Percentiles rank a stretch among this genome's conserved stretches.
Evolutionary conservation across 2,797 vertebrate species (phyloP).

Genomic region (Halcyon badia): DNA sequence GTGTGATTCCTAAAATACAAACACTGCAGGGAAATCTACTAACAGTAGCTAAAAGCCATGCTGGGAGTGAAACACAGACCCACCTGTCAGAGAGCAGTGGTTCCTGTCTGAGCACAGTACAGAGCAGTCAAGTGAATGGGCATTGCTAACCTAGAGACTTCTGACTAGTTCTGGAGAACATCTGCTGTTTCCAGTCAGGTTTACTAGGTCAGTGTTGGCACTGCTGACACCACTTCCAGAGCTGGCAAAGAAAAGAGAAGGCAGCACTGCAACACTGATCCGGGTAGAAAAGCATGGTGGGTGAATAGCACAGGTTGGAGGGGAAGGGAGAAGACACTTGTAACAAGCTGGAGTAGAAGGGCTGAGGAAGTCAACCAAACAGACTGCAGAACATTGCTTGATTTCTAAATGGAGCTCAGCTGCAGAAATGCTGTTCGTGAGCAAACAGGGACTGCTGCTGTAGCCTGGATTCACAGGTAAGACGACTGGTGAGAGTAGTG

Average conservation of each 20-base stretch:
- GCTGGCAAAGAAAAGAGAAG: background rate
- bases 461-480: background rate
- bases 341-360: background rate
- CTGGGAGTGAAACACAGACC: background rate
- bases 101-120: background rate
- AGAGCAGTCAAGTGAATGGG: background rate
- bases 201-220: background rate
- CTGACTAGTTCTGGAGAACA: background rate
- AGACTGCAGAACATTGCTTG: background rate
- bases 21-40: background rate
- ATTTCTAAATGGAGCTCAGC: background rate
- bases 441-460: background rate
- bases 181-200: background rate
- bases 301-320: background rate
- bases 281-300: background rate
- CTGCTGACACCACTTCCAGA: background rate
- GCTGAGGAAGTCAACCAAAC: background rate
- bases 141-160: background rate
- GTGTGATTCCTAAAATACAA: conserved; percentile 2
- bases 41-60: background rate
- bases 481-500: background rate
- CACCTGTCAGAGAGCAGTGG: background rate
- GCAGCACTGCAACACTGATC: background rate
- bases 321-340: background rate
- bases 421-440: background rate